These are phyloP conservation scores for Trisateles emortualis DNA, from an alignment of 2,888 invertebrate genomes.

Conservation along the genomic window DNA sequence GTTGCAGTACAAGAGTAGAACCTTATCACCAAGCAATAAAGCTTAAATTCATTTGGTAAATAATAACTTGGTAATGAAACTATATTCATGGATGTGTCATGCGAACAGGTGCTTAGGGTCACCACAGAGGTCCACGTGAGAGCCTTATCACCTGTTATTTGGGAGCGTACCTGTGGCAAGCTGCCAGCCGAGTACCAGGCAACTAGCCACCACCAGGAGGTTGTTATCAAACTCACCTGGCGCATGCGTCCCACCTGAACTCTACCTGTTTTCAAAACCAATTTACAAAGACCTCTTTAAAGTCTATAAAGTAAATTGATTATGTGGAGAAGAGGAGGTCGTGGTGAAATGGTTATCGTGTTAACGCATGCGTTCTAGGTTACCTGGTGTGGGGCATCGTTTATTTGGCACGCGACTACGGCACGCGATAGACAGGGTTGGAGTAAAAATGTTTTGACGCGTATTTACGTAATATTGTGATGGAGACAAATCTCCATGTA, in stretches of 20 bases:
- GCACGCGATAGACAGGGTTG: constrained; percentile 34
- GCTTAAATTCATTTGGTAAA: constrained; percentile 13
- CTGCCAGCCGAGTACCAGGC: constrained; percentile 85
- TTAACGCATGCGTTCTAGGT: constrained; percentile 59
- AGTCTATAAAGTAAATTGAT: constrained; percentile 19
- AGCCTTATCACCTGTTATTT: constrained; percentile 70
- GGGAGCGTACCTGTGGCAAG: constrained; percentile 86
- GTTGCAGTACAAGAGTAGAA: background rate
- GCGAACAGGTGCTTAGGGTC: constrained; percentile 58
- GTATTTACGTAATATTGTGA: background rate
- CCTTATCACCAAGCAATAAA: constrained; percentile 19
- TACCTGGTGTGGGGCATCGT: constrained; percentile 49
- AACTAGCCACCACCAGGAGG: constrained; percentile 62
- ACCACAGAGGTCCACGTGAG: constrained; percentile 64
- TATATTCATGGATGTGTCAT: constrained; percentile 15
- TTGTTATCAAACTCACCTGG: constrained; percentile 66
- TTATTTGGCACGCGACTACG: constrained; percentile 58
- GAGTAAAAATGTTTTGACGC: background rate
- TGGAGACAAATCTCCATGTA: too few relatives aligned
- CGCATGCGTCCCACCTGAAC: constrained; percentile 82
- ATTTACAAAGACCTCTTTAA: constrained; percentile 50
- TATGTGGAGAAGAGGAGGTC: constrained; percentile 42
- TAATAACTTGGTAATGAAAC: constrained; percentile 10
- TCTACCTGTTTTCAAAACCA: constrained; percentile 69
- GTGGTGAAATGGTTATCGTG: constrained; percentile 44